Base-by-base conservation (phyloP, 1,140 invertebrate species). In the Notospermus geniculatus region DNA sequence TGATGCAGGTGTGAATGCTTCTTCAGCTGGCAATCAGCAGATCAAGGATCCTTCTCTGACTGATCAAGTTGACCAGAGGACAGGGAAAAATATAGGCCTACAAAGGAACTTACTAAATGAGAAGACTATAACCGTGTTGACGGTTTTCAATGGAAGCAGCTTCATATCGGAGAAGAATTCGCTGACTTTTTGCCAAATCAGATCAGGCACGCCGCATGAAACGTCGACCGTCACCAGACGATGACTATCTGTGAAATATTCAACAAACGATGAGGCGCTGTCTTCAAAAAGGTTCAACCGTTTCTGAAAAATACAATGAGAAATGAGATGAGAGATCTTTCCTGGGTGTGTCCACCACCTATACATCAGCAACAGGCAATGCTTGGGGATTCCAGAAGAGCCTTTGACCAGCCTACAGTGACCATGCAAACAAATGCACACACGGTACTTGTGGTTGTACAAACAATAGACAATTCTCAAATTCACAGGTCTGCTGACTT, bases 171-270 rank as follows among this genome's bases (percentile, higher is more conserved):
- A 54, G 59, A 77, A 69, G 39, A 77, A 59, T 39, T 74, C 66
- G 61, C 67, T 69, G 1, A 75, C 61, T 54, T 65, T 62, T 19
- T 61, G 46, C 64, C 68, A 74, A 25, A 77, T 70, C 11, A 65
- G 53, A 23, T 77, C 71, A 30, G 63, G 32, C n/a, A 62, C 30
- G 15, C 65, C 66, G 50, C 69, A 71, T 7, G 75, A 71, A 4
- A 74, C 70, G 63, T 77, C 75, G 1, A 77, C 62, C 11, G 67
- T 67, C 4, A 77, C 63, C 0, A 77, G 62, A 1, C 73, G 62
- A 4, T 71, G 69, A 11, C 66, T 63, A 5, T 63, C 53, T 4
- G 61, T 54, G 54, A 77, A 77, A 53, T 68, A 72, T n/a, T 71
- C 67, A 30, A 77, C 60, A 39, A 75, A 74, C 9, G 67, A 63